phyloP scores from a whole-genome alignment of 1,140 invertebrate species.

The Ylistrum balloti region DNA sequence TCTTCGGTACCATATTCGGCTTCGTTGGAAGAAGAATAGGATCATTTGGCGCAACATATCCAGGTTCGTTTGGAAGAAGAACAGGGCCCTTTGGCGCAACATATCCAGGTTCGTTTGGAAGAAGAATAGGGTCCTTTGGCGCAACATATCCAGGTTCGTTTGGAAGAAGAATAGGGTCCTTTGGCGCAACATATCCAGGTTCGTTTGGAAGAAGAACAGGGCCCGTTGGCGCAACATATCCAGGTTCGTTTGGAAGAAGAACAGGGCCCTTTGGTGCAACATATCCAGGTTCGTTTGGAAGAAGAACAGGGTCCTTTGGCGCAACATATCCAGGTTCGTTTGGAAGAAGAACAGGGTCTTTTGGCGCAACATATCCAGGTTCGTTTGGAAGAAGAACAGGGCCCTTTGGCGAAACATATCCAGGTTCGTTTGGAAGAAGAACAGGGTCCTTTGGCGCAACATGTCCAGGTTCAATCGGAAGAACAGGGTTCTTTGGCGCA shows the following conservation, averaged over 20 bases:
- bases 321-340: neutral
- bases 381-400: neutral
- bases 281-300: neutral
- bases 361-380: neutral
- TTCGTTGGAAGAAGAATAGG: neutral
- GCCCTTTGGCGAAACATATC: neutral
- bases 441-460: neutral
- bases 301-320: neutral
- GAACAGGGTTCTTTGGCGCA: neutral
- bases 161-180: neutral
- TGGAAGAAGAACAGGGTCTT: neutral
- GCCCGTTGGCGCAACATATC: neutral
- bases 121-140: neutral
- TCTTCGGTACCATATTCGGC: too few relatives aligned
- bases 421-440: neutral
- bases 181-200: neutral
- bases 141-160: neutral
- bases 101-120: neutral
- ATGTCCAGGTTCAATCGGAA: neutral
- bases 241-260: neutral
- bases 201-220: neutral
- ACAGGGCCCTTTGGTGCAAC: neutral
- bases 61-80: neutral
- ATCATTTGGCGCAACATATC: neutral
- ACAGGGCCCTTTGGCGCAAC: neutral